Evolutionary conservation across 2,797 vertebrate species (phyloP).

Genomic region (Gambusia yucatana): DNA sequence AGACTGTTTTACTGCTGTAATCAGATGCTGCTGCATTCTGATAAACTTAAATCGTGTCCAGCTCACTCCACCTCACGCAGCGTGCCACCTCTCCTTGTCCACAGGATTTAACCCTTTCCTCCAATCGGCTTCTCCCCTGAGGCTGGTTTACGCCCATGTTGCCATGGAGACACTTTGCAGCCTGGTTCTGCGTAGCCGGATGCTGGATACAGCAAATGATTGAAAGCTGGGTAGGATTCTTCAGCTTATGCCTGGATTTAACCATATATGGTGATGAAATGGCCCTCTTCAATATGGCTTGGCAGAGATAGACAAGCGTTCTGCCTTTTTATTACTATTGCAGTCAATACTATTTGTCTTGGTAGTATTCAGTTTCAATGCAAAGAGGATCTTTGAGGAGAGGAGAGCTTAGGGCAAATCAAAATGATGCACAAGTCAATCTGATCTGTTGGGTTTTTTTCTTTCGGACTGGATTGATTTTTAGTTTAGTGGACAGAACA

Average conservation of each 20-base stretch:
- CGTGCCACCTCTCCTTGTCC: conserved; percentile 54
- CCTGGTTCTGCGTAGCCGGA: conserved; percentile 56
- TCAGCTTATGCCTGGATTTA: conserved; percentile 39
- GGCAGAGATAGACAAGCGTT: not conserved
- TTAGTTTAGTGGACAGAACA: conserved; percentile 36
- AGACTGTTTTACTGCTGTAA: conserved; percentile 14
- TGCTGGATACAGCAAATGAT: conserved; percentile 65
- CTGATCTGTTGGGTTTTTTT: conserved; percentile 9
- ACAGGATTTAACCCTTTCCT: conserved; percentile 52
- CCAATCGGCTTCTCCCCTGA: conserved; percentile 66
- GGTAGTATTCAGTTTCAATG: not conserved
- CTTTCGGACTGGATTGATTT: conserved; percentile 30
- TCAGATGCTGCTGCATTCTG: conserved; percentile 15
- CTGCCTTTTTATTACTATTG: not conserved
- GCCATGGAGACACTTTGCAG: conserved; percentile 72
- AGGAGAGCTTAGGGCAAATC: not conserved
- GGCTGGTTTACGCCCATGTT: conserved; percentile 72
- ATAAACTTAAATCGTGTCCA: conserved; percentile 22
- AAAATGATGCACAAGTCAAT: not conserved
- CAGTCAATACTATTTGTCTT: not conserved
- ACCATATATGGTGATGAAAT: conserved; percentile 29
- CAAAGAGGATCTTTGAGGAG: not conserved
- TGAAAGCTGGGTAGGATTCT: conserved; percentile 62
- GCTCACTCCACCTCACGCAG: conserved; percentile 36
- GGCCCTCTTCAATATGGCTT: not conserved